Evolutionary conservation across 92 coral and sea anemone genomes (phyloP), one percentile per base, ranked within the genome.

Genomic region (Nematostella vectensis): DNA sequence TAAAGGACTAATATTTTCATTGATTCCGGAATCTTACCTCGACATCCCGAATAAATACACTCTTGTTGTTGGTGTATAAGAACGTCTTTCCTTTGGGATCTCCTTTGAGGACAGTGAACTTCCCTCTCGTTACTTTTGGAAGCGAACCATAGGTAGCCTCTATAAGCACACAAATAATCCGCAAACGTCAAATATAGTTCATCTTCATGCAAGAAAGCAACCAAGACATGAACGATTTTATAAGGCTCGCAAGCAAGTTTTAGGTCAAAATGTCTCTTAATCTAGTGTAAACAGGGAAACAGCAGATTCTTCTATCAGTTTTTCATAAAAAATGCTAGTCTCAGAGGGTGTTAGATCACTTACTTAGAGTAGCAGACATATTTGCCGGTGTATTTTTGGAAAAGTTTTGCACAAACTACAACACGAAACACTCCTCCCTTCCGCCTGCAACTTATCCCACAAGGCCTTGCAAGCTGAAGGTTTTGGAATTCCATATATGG

Each of bases 41-140:
- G 3, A 86, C 70, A 61, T 93, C 85, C 69, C 99, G 71, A 53
- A 93, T 93, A 31, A 86, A 67, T 1, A 93, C 93, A 29, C 93
- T 83, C 39, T 60, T 82, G 23, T 84, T 84, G 56, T 86, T 80
- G 13, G 96, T 70, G 43, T 93, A 93, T 21, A 93, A 65, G 54
- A 93, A 74, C 45, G 62, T 78, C 58, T 86, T 93, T 23, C 99
- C 99, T 50, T 86, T 93, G 19, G 99, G 99, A 66, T 93, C 96
- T 24, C 88, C 93, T 43, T 86, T 93, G 8, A 86, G 63, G 28
- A 69, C 69, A 18, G 95, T 69, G 16, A 82, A 66, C 40, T 57
- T 42, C 39, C 93, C 99, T 78, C 99, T 65, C 25, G 39, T 62
- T 1, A 82, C 86, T 33, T 74, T 65, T 23, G 99, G 99, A 33